phyloP scores from a whole-genome alignment of 2,797 vertebrate species.

The Pangasius sanitwongsei region DNA sequence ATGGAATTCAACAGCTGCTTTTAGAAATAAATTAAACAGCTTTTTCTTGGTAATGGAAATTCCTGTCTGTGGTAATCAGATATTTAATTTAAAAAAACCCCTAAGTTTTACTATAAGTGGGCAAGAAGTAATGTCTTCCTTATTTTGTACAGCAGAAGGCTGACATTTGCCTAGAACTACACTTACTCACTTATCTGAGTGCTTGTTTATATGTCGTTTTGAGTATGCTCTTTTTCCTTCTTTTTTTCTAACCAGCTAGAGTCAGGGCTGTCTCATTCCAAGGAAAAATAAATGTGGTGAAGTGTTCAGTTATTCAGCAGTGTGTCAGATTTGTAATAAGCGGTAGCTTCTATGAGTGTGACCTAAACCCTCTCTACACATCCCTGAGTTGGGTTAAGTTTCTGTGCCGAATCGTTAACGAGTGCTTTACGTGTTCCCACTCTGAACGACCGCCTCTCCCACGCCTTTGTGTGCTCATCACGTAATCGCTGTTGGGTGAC shows the following conservation, averaged over 20 bases:
- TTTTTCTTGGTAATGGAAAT: not conserved
- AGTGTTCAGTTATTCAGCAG: not conserved
- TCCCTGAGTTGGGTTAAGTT: not conserved
- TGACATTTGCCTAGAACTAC: too few species aligned
- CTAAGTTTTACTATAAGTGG: not conserved
- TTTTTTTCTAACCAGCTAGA: not conserved
- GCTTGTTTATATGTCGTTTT: not conserved
- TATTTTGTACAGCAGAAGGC: not conserved
- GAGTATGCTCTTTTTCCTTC: not conserved
- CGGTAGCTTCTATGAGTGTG: not conserved
- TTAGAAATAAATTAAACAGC: too few species aligned
- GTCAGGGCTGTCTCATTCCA: not conserved
- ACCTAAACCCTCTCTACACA: not conserved
- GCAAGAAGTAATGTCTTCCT: not conserved
- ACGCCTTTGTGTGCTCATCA: conserved; percentile 20
- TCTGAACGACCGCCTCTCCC: not conserved
- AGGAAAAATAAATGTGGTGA: not conserved
- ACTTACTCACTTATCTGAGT: not conserved
- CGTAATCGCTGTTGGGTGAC: conserved; percentile 22
- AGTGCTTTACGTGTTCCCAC: not conserved
- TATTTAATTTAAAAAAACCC: not conserved
- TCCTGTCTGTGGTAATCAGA: not conserved
- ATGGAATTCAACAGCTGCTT: not conserved
- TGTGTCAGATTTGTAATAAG: not conserved
- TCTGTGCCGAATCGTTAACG: not conserved